Evolutionary conservation across 2,797 vertebrate species (phyloP), one percentile per base, ranked within the genome.

Genomic region (Vultur gryphus): DNA sequence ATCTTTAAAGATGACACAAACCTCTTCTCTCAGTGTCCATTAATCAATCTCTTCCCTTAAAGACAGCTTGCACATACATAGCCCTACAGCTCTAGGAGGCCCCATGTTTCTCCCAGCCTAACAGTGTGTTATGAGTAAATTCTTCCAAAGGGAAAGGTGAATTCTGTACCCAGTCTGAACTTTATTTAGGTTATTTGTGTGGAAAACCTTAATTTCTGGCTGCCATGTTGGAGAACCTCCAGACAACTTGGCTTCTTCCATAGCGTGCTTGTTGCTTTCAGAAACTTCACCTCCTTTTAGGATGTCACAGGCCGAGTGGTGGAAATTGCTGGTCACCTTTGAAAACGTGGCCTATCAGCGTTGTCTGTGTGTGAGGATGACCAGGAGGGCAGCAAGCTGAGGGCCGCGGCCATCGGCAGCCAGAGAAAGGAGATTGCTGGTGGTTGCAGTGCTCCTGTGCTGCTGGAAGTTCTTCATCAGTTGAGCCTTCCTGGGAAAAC

Each of bases 341-440:
- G 73, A 49, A 89, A 92, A 80, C 0, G 0, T 16, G 20, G 3
- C 17, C 51, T 16, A 66, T 66, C 0, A 6, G 3, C 0, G 0
- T n/a, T 37, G 9, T 44, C 48, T 1, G 0, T 19, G 8, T 1
- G 0, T 58, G 77, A 67, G 43, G 29, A n/a, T n/a, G 19, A 48
- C 7, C 2, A 57, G 54, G 28, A 87, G 26, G 33, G 24, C 29
- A 81, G n/a, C 29, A 57, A 57, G 31, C 9, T 66, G 57, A 66
- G 23, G 23, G 13, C 49, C 2, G 1, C 0, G 4, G 52, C 31
- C 9, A 1, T 33, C 1, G 1, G 29, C 5, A 5, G 28, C 37
- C 41, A 14, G 57, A 43, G 16, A 33, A 66, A 62, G 18, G 35
- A 69, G 7, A 18, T 9, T 82, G 44, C 24, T 59, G 35, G 9